Evolutionary conservation across 2,113 vertebrate genomes (phyloP).

Genomic region (Aegithalos caudatus): DNA sequence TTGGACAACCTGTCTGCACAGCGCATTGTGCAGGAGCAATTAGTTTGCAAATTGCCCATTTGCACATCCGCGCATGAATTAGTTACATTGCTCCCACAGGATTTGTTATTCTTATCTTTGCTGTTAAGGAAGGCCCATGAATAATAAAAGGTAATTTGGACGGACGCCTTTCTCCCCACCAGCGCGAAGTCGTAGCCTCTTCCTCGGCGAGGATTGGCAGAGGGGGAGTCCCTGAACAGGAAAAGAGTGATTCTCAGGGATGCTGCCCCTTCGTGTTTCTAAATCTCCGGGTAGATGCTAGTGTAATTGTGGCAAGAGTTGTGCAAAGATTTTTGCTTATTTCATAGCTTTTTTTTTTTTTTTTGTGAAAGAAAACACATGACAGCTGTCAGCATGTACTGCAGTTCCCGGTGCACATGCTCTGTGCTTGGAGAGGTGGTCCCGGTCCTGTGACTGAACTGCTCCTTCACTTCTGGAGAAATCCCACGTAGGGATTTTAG

Average conservation of each 20-base stretch:
- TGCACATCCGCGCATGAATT: slow-evolving; percentile 50
- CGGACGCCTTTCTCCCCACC: background rate
- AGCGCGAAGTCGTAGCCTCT: background rate
- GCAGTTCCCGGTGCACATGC: background rate
- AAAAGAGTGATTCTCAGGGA: background rate
- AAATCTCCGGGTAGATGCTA: background rate
- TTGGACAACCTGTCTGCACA: slow-evolving; percentile 64
- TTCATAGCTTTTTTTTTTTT: background rate
- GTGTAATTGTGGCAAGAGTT: background rate
- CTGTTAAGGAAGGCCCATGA: slow-evolving; percentile 45
- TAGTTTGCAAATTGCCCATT: slow-evolving; percentile 75
- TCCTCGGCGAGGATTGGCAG: background rate
- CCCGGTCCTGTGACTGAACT: background rate
- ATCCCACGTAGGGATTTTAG: background rate
- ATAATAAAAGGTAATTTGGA: slow-evolving; percentile 58
- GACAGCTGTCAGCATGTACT: background rate
- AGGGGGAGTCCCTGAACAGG: background rate
- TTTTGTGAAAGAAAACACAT: background rate
- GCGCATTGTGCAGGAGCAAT: slow-evolving; percentile 66
- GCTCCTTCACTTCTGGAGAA: background rate
- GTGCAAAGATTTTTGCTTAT: background rate
- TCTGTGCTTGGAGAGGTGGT: background rate
- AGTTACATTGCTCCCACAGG: slow-evolving; percentile 13
- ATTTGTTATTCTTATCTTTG: background rate
- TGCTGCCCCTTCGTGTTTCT: background rate